Evolutionary conservation across 2,797 vertebrate genomes (phyloP).

Genomic region (Sebastolobus alascanus): DNA sequence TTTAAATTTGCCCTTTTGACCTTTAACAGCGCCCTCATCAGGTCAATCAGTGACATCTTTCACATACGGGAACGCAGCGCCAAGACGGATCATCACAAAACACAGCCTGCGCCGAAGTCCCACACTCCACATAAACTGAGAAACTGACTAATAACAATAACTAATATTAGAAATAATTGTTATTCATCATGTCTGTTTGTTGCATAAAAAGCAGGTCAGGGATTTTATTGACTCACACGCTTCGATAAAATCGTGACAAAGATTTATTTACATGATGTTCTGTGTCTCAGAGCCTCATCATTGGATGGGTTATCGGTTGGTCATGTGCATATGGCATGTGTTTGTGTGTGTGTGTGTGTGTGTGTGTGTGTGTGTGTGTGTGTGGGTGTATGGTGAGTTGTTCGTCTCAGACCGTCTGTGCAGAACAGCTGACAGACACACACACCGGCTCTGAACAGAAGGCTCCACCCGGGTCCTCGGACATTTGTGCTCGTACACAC

Average conservation of each 20-base stretch:
- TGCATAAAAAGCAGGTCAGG: slow-evolving; percentile 64
- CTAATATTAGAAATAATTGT: slow-evolving; percentile 48
- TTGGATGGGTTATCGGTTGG: slow-evolving; percentile 38
- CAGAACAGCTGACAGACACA: slow-evolving; percentile 80
- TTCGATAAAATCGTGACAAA: slow-evolving; percentile 24
- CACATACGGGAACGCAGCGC: not conserved
- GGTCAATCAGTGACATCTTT: not conserved
- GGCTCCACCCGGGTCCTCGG: slow-evolving; percentile 68
- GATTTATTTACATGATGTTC: slow-evolving; percentile 54
- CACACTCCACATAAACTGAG: slow-evolving; percentile 24
- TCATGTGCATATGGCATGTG: slow-evolving; percentile 64
- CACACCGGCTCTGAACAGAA: slow-evolving; percentile 73
- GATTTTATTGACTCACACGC: slow-evolving; percentile 39
- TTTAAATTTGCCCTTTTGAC: not conserved
- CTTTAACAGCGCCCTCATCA: not conserved
- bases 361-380: slow-evolving; percentile 50
- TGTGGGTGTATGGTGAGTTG: slow-evolving; percentile 72
- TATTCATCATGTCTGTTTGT: slow-evolving; percentile 32
- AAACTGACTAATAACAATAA: slow-evolving; percentile 43
- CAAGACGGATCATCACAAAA: slow-evolving; percentile 13
- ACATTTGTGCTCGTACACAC: slow-evolving; percentile 42
- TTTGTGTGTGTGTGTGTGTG: slow-evolving; percentile 47
- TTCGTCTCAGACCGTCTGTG: slow-evolving; percentile 78
- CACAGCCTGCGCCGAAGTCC: slow-evolving; percentile 20
- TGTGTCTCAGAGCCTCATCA: slow-evolving; percentile 34